phyloP scores from a whole-genome alignment of 2,888 invertebrate species.

The Tetropium fuscum region DNA sequence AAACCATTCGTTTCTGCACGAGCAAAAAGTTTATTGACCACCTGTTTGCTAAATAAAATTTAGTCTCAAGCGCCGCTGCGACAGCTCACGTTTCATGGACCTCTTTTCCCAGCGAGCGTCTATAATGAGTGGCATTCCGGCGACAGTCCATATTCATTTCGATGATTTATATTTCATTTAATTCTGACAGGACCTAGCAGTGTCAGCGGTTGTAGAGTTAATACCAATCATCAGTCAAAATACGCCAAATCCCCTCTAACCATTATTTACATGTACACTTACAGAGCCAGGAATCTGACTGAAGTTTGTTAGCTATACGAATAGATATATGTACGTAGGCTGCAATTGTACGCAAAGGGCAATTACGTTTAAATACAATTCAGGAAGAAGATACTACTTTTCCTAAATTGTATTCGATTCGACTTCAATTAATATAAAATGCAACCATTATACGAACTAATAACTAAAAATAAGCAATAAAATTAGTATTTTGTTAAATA shows the following conservation, averaged over 20 bases:
- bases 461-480: no score
- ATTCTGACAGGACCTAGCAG: constrained; percentile 22
- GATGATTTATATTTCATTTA: constrained; percentile 45
- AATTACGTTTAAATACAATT: no score
- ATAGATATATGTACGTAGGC: no score
- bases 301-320: no score
- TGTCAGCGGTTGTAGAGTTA: constrained; percentile 36
- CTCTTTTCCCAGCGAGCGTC: constrained; percentile 25
- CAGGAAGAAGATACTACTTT: no score
- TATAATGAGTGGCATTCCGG: constrained; percentile 46
- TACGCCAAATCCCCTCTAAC: constrained; percentile 43
- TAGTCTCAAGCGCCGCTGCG: constrained; percentile 22
- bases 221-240: constrained; percentile 43
- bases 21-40: constrained; percentile 34
- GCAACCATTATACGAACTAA: no score
- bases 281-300: no score
- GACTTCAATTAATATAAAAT: no score
- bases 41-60: constrained; percentile 42
- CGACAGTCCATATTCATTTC: constrained; percentile 43
- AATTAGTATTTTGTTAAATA: no score
- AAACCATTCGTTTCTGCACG: constrained; percentile 11
- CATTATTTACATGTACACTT: constrained; percentile 48
- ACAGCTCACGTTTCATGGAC: constrained; percentile 10
- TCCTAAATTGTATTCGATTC: no score
- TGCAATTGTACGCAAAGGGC: no score